Evolutionary conservation across 2,888 invertebrate genomes (phyloP).

Genomic region (Drosophila meridiana): DNA sequence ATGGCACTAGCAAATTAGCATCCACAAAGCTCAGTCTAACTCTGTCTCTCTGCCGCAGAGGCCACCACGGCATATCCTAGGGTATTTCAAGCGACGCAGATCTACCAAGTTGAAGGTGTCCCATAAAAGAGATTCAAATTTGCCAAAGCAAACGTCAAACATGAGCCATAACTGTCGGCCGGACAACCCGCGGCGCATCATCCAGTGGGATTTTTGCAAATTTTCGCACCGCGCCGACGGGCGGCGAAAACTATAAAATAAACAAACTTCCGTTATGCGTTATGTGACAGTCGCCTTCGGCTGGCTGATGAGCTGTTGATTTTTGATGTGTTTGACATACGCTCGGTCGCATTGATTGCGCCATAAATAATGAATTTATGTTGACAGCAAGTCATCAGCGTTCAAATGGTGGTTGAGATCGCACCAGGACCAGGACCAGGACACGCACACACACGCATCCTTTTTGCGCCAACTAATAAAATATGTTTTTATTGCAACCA

Average conservation of each 20-base stretch:
- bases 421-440: not conserved
- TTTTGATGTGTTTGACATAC: slow-evolving; percentile 86
- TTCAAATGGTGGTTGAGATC: slow-evolving; percentile 54
- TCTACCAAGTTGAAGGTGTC: slow-evolving; percentile 59
- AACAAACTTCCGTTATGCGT: slow-evolving; percentile 80
- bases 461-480: slow-evolving; percentile 80
- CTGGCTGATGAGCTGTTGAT: slow-evolving; percentile 70
- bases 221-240: slow-evolving; percentile 67
- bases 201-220: slow-evolving; percentile 55
- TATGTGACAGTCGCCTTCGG: slow-evolving; percentile 15
- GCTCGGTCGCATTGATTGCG: slow-evolving; percentile 85
- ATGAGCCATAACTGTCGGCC: slow-evolving; percentile 56
- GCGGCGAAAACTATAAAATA: slow-evolving; percentile 82
- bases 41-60: not conserved
- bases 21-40: not conserved
- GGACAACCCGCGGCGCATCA: slow-evolving; percentile 65
- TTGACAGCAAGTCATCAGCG: slow-evolving; percentile 82
- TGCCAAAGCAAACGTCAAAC: slow-evolving; percentile 63
- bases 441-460: slow-evolving; percentile 32
- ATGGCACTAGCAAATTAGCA: not conserved
- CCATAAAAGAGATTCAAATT: slow-evolving; percentile 74
- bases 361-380: slow-evolving; percentile 85
- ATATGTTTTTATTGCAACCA: slow-evolving; percentile 78
- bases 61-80: slow-evolving; percentile 7
- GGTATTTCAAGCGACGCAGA: not conserved